These are phyloP conservation scores for Caenorhabditis imperialis DNA, from an alignment of 2,888 invertebrate species.

Conservation along the genomic window DNA sequence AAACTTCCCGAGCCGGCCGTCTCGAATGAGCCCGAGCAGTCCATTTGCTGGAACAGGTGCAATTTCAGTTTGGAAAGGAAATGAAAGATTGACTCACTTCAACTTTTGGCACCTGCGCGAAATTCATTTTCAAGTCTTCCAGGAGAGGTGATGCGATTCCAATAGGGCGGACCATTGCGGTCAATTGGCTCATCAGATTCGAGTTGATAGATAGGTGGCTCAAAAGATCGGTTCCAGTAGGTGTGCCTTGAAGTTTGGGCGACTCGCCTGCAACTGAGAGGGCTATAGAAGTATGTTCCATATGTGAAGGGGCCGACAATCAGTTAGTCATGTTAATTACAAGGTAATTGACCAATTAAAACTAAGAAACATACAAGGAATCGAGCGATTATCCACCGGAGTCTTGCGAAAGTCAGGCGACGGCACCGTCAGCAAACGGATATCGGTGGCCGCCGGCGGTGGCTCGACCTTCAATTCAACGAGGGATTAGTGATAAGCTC, in stretches of 20 bases:
- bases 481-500: background rate
- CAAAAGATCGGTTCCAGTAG: conserved; percentile 16
- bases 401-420: conserved; percentile 65
- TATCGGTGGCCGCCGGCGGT: conserved; percentile 54
- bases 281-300: background rate
- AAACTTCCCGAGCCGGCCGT: conserved; percentile 41
- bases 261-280: conserved; percentile 53
- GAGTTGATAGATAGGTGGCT: conserved; percentile 23
- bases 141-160: conserved; percentile 34
- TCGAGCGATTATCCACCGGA: conserved; percentile 53
- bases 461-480: conserved; percentile 37
- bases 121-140: conserved; percentile 36
- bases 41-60: conserved; percentile 43
- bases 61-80: no score
- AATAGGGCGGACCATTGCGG: conserved; percentile 40
- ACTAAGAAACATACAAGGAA: conserved; percentile 41
- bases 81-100: conserved; percentile 22
- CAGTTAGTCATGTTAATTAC: no score
- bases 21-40: conserved; percentile 47
- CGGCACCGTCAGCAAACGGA: conserved; percentile 64
- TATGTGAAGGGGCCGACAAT: background rate
- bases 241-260: conserved; percentile 45
- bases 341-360: no score
- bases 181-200: conserved; percentile 46
- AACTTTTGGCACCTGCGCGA: conserved; percentile 23